phyloP scores from a whole-genome alignment of 2,113 vertebrate genomes.

The Pantherophis guttatus region DNA sequence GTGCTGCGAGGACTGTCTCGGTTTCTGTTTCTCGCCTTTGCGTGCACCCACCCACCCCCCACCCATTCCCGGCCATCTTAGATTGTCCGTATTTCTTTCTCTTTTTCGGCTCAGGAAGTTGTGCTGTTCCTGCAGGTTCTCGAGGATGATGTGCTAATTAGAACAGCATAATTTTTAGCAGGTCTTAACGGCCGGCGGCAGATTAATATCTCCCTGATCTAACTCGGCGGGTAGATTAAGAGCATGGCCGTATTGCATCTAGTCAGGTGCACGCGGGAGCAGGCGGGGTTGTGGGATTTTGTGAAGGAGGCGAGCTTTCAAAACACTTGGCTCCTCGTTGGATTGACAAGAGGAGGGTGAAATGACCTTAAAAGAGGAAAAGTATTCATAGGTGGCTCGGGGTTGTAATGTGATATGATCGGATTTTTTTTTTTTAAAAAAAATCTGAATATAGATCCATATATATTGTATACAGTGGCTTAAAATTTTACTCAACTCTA shows the following conservation, averaged over 20 bases:
- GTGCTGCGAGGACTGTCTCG: neutral
- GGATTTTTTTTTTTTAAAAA: neutral
- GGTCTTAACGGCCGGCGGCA: neutral
- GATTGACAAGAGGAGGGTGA: neutral
- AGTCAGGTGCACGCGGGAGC: neutral
- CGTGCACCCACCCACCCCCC: neutral
- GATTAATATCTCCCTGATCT: neutral
- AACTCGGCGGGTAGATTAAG: neutral
- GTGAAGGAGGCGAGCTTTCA: neutral
- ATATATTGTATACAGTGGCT: too few relatives aligned
- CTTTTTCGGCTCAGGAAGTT: neutral
- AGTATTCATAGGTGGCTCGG: neutral
- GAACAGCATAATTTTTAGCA: neutral
- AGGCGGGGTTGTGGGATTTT: too few relatives aligned
- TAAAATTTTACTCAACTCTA: neutral
- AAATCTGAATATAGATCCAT: neutral
- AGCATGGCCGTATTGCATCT: neutral
- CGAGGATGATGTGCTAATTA: neutral
- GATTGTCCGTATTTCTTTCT: neutral
- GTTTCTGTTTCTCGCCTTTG: neutral
- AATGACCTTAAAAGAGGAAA: neutral
- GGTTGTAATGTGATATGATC: neutral
- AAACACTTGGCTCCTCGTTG: neutral
- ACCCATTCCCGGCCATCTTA: slow-evolving; percentile 7
- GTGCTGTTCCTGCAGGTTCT: neutral